Percentiles rank a stretch among this genome's conserved stretches.
Conservation (phyloP, 2,888 invertebrate genomes). For the Anthophora plumipes region DNA sequence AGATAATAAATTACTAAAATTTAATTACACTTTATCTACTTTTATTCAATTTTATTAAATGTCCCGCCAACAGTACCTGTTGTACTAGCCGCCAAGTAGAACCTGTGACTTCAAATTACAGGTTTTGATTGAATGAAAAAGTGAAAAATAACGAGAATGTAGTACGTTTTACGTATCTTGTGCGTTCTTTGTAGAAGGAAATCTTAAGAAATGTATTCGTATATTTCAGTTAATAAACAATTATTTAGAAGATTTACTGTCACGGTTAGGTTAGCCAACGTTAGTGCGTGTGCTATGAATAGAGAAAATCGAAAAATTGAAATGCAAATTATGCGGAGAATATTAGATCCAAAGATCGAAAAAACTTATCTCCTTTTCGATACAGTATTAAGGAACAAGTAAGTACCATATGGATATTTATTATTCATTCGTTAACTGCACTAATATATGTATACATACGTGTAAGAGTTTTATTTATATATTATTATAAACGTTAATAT, state of each 20-base stretch:
- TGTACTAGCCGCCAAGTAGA: conserved; percentile 16
- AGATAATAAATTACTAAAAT: conserved; percentile 3
- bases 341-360: conserved; percentile 93
- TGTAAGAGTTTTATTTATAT: conserved; percentile 2
- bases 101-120: background rate
- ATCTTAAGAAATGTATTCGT: conserved; percentile 63
- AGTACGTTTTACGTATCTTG: conserved; percentile 67
- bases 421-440: conserved; percentile 13
- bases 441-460: too few relatives aligned
- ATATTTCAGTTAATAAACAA: conserved; percentile 16
- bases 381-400: conserved; percentile 96
- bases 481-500: background rate
- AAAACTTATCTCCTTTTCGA: conserved; percentile 93
- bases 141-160: conserved; percentile 72
- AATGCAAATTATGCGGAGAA: conserved; percentile 87
- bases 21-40: conserved; percentile 7
- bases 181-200: conserved; percentile 59
- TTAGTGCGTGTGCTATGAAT: conserved; percentile 89
- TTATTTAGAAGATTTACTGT: conserved; percentile 60
- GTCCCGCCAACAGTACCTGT: conserved; percentile 45
- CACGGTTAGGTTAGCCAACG: conserved; percentile 68
- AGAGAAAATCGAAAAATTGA: conserved; percentile 90
- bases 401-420: conserved; percentile 55
- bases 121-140: background rate
- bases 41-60: conserved; percentile 11